Evolutionary conservation across 2,797 vertebrate genomes (phyloP), one percentile per base, ranked within the genome.

Genomic region (Leuciscus waleckii): DNA sequence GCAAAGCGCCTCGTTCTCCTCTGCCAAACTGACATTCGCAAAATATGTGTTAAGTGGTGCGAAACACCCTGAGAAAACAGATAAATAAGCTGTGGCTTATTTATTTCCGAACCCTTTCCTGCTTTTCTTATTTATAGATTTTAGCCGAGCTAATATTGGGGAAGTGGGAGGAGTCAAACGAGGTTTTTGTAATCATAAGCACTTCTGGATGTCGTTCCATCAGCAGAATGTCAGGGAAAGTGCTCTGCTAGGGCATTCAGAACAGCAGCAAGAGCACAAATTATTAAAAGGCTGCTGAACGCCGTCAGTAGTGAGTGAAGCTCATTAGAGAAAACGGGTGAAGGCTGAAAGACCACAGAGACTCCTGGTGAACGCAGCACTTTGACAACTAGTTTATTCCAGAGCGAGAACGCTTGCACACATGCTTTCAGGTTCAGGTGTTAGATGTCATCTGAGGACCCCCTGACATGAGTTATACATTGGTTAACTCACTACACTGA

Each of bases 121-220:
- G 37, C 21, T 75, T 21, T 75, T 56, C 32, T 29, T 86, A 79
- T 79, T 84, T 89, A 78, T 90, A 82, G 76, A 86, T 84, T 81
- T 86, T 68, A 68, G 73, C 41, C 56, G 39, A 77, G 87, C 73
- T 89, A 85, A 87, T 90, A 89, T 87, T 85, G 81, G 76, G 37
- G 70, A 74, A 74, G 83, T 88, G 88, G 82, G 89, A 85, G 87
- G 82, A 83, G 67, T 21, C 51, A 67, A 75, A 56, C 43, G 35
- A 61, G 58, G 71, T 86, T 90, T 90, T 89, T 90, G 86, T 88
- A 74, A 88, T 85, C 81, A 87, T 89, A 91, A 90, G 89, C 88
- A 88, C 81, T 90, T 88, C 88, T 78, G 85, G 86, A 79, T 70
- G 88, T 85, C 56, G 75, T 88, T 75, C 86, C 78, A 87, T 91